Conservation (phyloP, 2,888 invertebrate genomes). For the Oxycera nigricornis region DNA sequence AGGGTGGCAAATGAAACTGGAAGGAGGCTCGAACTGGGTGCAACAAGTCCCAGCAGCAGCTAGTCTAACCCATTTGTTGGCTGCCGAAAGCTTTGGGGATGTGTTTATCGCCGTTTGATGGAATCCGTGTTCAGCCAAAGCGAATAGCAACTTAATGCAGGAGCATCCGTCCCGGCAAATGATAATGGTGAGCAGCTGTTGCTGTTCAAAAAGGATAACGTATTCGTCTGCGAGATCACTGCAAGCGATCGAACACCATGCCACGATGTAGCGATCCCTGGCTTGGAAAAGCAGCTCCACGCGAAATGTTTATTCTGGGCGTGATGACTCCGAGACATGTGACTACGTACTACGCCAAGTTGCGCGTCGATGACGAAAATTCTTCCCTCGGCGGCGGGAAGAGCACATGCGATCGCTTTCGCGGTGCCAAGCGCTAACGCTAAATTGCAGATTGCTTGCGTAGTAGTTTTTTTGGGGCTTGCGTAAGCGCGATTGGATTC, state of each 20-base stretch:
- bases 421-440: not conserved
- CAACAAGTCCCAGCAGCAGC: constrained; percentile 22
- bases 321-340: constrained; percentile 45
- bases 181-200: too few relatives aligned
- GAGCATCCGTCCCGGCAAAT: too few relatives aligned
- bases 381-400: not conserved
- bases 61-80: too few relatives aligned
- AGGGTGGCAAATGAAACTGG: constrained; percentile 6
- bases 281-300: not conserved
- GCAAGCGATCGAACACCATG: too few relatives aligned
- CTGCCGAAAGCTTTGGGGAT: too few relatives aligned
- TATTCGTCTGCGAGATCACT: too few relatives aligned
- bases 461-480: constrained; percentile 2
- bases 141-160: too few relatives aligned
- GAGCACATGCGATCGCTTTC: not conserved
- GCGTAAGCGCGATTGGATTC: constrained; percentile 18
- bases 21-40: constrained; percentile 25
- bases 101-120: too few relatives aligned
- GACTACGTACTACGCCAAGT: constrained; percentile 32
- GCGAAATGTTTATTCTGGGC: constrained; percentile 23
- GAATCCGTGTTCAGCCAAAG: too few relatives aligned
- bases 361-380: constrained; percentile 28
- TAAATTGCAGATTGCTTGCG: constrained; percentile 32
- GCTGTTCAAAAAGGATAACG: too few relatives aligned
- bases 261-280: too few relatives aligned